These are phyloP conservation scores for Bradypodion pumilum DNA, from an alignment of 2,797 vertebrate genomes.

Conservation along the genomic window DNA sequence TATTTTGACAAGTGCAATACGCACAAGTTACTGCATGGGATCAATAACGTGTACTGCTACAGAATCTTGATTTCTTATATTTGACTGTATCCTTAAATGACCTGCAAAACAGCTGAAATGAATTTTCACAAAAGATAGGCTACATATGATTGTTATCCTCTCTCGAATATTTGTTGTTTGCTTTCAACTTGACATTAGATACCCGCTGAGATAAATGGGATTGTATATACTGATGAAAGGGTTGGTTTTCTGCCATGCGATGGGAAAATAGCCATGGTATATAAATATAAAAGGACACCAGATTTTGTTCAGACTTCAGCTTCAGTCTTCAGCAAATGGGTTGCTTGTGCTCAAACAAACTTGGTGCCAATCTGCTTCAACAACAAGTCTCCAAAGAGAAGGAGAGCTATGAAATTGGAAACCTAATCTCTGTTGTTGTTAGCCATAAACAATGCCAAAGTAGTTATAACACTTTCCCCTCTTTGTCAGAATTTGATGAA, in stretches of 20 bases:
- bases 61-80: conserved; percentile 18
- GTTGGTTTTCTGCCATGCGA: not conserved
- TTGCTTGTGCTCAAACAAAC: not conserved
- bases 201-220: not conserved
- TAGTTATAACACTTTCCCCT: not conserved
- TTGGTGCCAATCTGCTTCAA: not conserved
- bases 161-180: conserved; percentile 5
- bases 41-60: not conserved
- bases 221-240: not conserved
- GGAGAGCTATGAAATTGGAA: not conserved
- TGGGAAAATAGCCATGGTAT: not conserved
- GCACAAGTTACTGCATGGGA: not conserved
- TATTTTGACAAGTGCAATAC: too few relatives aligned
- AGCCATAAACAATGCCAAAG: not conserved
- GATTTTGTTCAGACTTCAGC: not conserved
- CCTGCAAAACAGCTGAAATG: not conserved
- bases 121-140: not conserved
- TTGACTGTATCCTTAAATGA: conserved; percentile 7
- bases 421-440: not conserved
- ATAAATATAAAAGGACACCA: not conserved
- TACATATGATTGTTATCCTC: not conserved
- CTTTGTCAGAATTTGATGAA: not conserved
- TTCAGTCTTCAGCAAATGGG: not conserved
- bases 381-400: not conserved
- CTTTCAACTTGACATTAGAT: conserved; percentile 8